phyloP scores from a whole-genome alignment of 2,797 vertebrate genomes.

The Lacerta agilis region DNA sequence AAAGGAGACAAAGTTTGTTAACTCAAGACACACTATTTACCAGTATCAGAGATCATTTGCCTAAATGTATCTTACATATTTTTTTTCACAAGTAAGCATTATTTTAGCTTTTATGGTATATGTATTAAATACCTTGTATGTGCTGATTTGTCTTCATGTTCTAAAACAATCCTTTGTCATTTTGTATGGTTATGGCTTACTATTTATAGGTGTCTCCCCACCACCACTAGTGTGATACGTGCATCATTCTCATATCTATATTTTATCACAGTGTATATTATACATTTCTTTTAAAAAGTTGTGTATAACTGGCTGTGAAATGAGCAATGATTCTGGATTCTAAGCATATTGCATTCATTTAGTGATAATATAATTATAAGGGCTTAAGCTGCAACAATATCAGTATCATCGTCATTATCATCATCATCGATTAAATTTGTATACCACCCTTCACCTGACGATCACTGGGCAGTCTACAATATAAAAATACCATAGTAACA shows the following conservation, averaged over 20 bases:
- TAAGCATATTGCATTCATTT: background rate
- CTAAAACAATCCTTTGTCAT: too few species aligned
- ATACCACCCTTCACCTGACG: too few species aligned
- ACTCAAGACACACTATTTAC: too few species aligned
- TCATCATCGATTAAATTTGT: too few species aligned
- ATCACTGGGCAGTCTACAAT: too few species aligned
- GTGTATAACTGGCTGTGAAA: background rate
- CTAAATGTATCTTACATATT: background rate
- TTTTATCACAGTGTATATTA: background rate
- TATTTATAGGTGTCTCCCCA: too few species aligned
- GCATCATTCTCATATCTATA: background rate
- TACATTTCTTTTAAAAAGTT: background rate
- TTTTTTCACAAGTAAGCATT: background rate
- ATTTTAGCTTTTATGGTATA: background rate
- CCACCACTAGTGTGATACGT: background rate
- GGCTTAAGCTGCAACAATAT: background rate
- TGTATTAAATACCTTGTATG: background rate
- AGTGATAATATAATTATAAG: background rate
- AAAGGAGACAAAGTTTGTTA: background rate
- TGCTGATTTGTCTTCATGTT: too few species aligned
- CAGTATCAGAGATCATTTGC: background rate
- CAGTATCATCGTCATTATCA: too few species aligned
- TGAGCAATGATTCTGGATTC: background rate
- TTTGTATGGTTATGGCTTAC: too few species aligned
- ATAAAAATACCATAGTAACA: too few species aligned